Evolutionary conservation across 64 coral and sea anemone genomes (phyloP), one percentile per base, ranked within the genome.

Genomic region (Anthopleura sola): DNA sequence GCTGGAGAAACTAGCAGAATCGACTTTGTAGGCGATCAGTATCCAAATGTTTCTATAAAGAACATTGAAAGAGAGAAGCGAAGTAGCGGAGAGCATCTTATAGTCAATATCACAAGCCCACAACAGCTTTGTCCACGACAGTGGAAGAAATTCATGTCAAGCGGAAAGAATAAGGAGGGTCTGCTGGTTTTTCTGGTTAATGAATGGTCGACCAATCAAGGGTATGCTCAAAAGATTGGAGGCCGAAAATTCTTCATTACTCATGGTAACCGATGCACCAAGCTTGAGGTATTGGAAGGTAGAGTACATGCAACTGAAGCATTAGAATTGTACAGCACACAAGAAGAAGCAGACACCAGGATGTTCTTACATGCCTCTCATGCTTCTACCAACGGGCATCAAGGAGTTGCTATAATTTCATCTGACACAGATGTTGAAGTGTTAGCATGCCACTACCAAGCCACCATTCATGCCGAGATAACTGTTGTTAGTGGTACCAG

Each of bases 1-100:
- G 86, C 91, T 11, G 68, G 90, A 76, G 68, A 84, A 68, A 85
- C 91, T 54, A 84, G 26, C 20, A 92, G 91, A 46, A 84, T 92
- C 39, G 86, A 92, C 90, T 92, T 85, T 88, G 91, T 88, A 47
- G 86, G 75, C 77, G 91, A 92, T 64, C 91, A 77, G 66, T 92
- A 92, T 60, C 85, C 86, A 26, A 54, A 51, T 23, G 48, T 88
- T 44, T 92, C 91, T 60, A 92, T 88, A 76, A 92, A 87, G 36
- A 92, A 92, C 75, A 88, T 82, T 49, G 91, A 88, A 66, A 69
- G 91, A 44, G 85, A 84, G 40, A 91, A 91, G 86, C 64, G 91
- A 58, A 66, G 91, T 29, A 88, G 91, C 71, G 50, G 53, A 49
- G 85, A 79, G 3, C 46, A 84, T 19, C 16, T 88, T 66, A 64